These are phyloP conservation scores for Hyperoplus immaculatus DNA, from an alignment of 2,797 vertebrate genomes.

Conservation along the genomic window DNA sequence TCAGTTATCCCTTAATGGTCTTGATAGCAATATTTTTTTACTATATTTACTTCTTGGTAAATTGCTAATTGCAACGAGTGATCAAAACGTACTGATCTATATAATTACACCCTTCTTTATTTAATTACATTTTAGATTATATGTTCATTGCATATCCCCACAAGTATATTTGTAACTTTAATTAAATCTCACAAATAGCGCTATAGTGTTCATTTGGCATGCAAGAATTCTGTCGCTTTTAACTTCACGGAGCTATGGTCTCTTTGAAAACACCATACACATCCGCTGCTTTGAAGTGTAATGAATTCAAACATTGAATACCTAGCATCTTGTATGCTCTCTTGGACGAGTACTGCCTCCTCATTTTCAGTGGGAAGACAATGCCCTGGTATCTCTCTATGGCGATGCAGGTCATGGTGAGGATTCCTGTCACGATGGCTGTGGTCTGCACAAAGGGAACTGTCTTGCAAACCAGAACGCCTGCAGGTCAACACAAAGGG, in stretches of 20 bases:
- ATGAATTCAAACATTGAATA: slow-evolving; percentile 48
- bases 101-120: not conserved
- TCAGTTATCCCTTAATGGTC: not conserved
- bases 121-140: too few relatives aligned
- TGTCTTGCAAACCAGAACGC: slow-evolving; percentile 88
- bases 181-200: not conserved
- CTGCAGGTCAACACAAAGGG: slow-evolving; percentile 62
- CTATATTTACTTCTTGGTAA: too few relatives aligned
- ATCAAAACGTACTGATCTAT: too few relatives aligned
- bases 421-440: slow-evolving; percentile 88
- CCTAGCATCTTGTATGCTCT: slow-evolving; percentile 89
- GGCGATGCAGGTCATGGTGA: slow-evolving; percentile 91
- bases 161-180: not conserved
- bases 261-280: not conserved
- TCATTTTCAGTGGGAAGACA: slow-evolving; percentile 88
- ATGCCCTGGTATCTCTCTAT: slow-evolving; percentile 90
- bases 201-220: not conserved
- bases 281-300: not conserved
- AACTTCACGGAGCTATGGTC: too few relatives aligned
- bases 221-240: too few relatives aligned
- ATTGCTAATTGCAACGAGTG: too few relatives aligned
- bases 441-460: slow-evolving; percentile 90
- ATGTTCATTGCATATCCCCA: too few relatives aligned
- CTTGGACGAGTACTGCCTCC: slow-evolving; percentile 85
- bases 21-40: too few relatives aligned